These are phyloP conservation scores for Oreochromis aureus DNA, from an alignment of 2,113 vertebrate genomes.

Conservation along the genomic window DNA sequence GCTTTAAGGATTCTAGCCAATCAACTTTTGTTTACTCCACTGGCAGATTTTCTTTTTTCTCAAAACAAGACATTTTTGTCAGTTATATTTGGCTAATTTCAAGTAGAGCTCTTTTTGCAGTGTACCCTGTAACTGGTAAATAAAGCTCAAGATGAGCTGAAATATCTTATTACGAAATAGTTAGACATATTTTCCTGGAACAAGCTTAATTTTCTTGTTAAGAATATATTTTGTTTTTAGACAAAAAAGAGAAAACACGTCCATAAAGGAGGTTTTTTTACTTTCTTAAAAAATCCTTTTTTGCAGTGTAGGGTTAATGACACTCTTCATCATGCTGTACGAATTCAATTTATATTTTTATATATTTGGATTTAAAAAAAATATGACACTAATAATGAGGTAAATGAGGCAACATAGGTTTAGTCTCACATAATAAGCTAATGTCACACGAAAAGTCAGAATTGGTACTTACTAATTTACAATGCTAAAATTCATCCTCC, in stretches of 20 bases:
- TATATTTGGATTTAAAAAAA: neutral
- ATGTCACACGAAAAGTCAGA: neutral
- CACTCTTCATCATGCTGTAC: rapidly evolving
- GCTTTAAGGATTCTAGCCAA: neutral
- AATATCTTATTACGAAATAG: neutral
- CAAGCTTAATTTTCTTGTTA: rapidly evolving
- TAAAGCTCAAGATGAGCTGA: neutral
- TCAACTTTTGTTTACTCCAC: neutral
- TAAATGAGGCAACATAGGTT: neutral
- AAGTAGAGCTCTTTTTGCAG: neutral
- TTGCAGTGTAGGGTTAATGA: neutral
- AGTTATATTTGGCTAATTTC: rapidly evolving
- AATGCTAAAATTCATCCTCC: neutral
- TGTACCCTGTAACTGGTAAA: neutral
- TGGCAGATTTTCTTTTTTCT: neutral
- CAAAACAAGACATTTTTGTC: rapidly evolving
- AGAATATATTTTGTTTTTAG: neutral
- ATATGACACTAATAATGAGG: rapidly evolving
- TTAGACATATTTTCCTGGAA: neutral
- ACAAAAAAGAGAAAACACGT: neutral
- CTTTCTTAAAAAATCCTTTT: rapidly evolving
- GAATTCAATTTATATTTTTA: rapidly evolving
- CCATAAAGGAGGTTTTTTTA: neutral
- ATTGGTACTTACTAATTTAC: neutral
- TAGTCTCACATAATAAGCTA: neutral